Conservation (phyloP, 2,797 vertebrate genomes). For the Lithobates sylvaticus region DNA sequence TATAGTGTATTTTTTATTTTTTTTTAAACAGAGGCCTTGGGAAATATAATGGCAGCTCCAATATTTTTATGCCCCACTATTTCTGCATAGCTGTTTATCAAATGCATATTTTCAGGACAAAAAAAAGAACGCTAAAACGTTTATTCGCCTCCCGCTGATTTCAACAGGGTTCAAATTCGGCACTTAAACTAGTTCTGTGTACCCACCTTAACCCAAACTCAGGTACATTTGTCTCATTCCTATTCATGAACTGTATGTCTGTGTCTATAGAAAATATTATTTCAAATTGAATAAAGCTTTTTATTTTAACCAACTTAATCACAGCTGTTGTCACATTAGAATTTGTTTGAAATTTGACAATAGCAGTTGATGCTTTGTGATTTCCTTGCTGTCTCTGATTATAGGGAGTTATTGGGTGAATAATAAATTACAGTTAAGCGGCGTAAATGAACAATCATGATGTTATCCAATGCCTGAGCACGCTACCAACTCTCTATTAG, state of each 20-base stretch:
- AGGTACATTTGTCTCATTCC: too few relatives aligned
- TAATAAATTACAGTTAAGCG: conserved; percentile 57
- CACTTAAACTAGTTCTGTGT: too few relatives aligned
- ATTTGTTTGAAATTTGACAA: conserved; percentile 27
- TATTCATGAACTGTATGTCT: neutral
- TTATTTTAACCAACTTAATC: neutral
- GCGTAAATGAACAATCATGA: conserved; percentile 30
- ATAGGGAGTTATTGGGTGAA: conserved; percentile 57
- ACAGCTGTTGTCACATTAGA: conserved; percentile 25
- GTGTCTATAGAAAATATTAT: neutral
- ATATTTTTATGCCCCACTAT: too few relatives aligned
- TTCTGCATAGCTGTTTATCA: too few relatives aligned
- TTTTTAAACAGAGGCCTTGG: too few relatives aligned
- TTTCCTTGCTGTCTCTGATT: conserved; percentile 57
- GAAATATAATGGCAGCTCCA: too few relatives aligned
- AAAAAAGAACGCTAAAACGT: too few relatives aligned
- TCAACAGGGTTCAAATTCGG: too few relatives aligned
- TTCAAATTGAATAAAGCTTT: conserved; percentile 1
- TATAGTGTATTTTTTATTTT: too few relatives aligned
- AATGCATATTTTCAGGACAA: too few relatives aligned
- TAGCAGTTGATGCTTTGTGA: conserved; percentile 41
- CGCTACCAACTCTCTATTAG: conserved; percentile 61
- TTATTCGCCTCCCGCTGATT: too few relatives aligned
- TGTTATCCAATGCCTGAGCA: conserved; percentile 21
- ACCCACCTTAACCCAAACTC: too few relatives aligned